These are phyloP conservation scores for Adrianichthys oophorus DNA, from an alignment of 2,797 vertebrate genomes.

Conservation along the genomic window DNA sequence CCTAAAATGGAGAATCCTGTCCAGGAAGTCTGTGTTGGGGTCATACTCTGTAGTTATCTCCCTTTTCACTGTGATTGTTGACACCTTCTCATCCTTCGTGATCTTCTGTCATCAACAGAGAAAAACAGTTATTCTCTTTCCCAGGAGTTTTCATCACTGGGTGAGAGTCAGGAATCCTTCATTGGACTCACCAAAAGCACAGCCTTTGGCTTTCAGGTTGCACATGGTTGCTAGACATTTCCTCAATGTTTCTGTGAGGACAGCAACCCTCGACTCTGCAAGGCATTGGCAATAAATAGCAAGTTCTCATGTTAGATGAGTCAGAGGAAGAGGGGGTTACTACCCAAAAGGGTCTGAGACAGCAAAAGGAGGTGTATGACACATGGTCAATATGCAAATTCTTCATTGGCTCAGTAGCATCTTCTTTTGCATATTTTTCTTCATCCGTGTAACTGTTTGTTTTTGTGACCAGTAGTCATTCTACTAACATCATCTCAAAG, in stretches of 20 bases:
- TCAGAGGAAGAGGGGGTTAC: not conserved
- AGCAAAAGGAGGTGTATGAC: constrained; percentile 27
- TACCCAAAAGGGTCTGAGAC: constrained; percentile 2
- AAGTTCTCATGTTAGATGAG: not conserved
- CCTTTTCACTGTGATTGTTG: not conserved
- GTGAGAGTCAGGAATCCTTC: too few species aligned
- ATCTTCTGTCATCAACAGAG: not conserved
- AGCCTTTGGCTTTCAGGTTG: too few species aligned
- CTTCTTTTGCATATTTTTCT: not conserved
- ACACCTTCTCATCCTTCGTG: not conserved
- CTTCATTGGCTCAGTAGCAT: not conserved
- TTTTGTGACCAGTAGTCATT: not conserved
- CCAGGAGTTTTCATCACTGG: not conserved
- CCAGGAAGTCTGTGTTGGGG: not conserved
- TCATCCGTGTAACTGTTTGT: not conserved
- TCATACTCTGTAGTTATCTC: not conserved
- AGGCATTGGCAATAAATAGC: not conserved
- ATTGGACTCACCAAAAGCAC: too few species aligned
- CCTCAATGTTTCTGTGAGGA: too few species aligned
- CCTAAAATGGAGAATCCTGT: not conserved
- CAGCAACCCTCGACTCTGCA: not conserved
- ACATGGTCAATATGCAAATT: constrained; percentile 11
- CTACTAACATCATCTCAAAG: not conserved
- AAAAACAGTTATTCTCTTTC: not conserved
- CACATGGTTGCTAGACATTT: too few species aligned